Percentiles rank a stretch among this genome's conserved stretches.
These are phyloP conservation scores for Diogma glabrata DNA, from an alignment of 2,888 invertebrate species.

Conservation along the genomic window DNA sequence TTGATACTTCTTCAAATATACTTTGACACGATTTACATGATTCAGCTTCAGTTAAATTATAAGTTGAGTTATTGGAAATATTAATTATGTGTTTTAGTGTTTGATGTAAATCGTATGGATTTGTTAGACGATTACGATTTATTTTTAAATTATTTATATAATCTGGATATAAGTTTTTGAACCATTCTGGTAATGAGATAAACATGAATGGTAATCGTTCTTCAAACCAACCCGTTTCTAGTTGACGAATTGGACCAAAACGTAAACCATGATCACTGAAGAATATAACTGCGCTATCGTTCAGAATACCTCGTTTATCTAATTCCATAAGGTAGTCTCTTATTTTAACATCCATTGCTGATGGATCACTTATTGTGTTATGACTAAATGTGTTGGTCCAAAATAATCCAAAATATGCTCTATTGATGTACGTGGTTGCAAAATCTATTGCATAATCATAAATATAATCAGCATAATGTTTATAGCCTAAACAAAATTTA, in stretches of 20 bases:
- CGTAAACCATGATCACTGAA: conserved; percentile 72
- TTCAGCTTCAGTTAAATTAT: conserved; percentile 31
- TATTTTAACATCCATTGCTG: conserved; percentile 52
- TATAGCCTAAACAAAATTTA: conserved; percentile 49
- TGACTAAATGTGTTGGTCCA: conserved; percentile 72
- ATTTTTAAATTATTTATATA: conserved; percentile 43
- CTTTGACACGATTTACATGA: conserved; percentile 57
- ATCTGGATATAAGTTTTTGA: conserved; percentile 42
- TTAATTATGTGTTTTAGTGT: conserved; percentile 53
- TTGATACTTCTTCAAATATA: conserved; percentile 45
- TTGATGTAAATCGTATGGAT: conserved; percentile 64
- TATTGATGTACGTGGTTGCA: conserved; percentile 45
- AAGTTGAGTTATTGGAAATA: conserved; percentile 38
- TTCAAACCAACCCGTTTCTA: conserved; percentile 62
- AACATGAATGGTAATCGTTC: conserved; percentile 65
- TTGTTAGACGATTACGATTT: conserved; percentile 56
- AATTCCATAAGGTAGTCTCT: conserved; percentile 47
- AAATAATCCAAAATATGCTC: conserved; percentile 61
- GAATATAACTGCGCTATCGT: conserved; percentile 56
- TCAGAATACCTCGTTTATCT: conserved; percentile 44
- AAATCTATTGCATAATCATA: conserved; percentile 58
- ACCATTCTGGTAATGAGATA: conserved; percentile 51
- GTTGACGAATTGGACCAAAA: conserved; percentile 57
- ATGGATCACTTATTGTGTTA: conserved; percentile 52
- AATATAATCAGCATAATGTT: conserved; percentile 53